Base-by-base conservation (phyloP, 2,888 invertebrate genomes). In the Philopedon plagiatum region DNA sequence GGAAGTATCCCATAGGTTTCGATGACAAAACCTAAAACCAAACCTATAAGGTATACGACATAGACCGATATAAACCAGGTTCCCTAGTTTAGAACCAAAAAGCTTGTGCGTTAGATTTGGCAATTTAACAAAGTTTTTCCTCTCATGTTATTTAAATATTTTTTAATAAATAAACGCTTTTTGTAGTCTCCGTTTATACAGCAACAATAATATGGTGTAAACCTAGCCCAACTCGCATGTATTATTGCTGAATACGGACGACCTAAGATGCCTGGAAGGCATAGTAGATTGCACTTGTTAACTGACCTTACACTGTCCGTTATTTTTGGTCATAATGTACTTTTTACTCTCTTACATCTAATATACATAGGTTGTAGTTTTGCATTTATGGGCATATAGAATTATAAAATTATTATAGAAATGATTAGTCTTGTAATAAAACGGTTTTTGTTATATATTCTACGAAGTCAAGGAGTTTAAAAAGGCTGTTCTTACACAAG, bases 211-310 rank as follows among this genome's bases (percentile, higher is more conserved):
- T 44, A 26, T 39, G 32, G 23, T 32, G 72, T 72, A 72, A 72
- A 72, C 72, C n/a, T 4, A 67, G 44, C n/a, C 32, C 46, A 61
- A 15, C 19, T 18, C 49, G 73, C 74, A 71, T 74, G 73, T 73
- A 74, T 63, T 73, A 74, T 70, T 64, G 71, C 72, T 63, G 71
- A 69, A 75, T 74, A 67, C 76, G 51, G 70, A 74, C 71, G 76
- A 78, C 77, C 76, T 73, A 61, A 74, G 64, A 66, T 56, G 68
- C 76, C 75, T 70, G 39, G 41, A 44, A 74, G 76, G 69, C 65
- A 65, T 51, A 66, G 41, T 76, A 75, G 75, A 76, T 77, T 76
- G 77, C 78, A 78, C 76, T 78, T 78, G 77, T 77, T 77, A 72
- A 76, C 75, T 77, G 76, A 77, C 77, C 77, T 75, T 74, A 69